Percentiles rank a stretch among this genome's conserved stretches.
These are phyloP conservation scores for Phoenoteleia sp. DNA, from an alignment of 2,888 invertebrate genomes.

Conservation along the genomic window DNA sequence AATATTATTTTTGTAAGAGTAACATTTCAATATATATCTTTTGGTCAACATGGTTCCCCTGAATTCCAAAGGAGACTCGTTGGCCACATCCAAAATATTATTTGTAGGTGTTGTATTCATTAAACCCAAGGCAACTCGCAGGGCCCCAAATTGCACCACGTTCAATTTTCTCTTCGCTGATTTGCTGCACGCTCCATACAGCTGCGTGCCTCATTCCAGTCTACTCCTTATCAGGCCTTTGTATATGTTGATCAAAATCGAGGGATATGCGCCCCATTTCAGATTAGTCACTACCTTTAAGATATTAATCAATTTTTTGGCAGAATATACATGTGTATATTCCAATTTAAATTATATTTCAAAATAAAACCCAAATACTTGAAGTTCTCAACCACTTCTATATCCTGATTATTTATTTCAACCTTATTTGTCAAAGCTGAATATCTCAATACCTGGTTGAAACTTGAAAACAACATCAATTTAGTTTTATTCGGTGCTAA, in stretches of 20 bases:
- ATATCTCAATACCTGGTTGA: not conserved
- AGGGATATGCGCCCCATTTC: slow-evolving; percentile 17
- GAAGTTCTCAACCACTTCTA: not conserved
- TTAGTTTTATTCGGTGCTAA: not conserved
- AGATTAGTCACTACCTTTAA: not conserved
- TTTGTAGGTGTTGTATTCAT: not conserved
- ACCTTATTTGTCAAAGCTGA: not conserved
- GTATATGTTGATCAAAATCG: not conserved
- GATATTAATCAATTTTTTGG: not conserved
- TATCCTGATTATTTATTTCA: not conserved
- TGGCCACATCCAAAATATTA: too few species aligned
- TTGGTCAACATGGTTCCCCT: too few species aligned
- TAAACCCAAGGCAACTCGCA: not conserved
- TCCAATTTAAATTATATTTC: slow-evolving; percentile 31
- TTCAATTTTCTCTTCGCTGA: not conserved
- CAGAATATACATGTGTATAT: not conserved
- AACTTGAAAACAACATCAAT: not conserved
- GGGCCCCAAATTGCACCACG: not conserved
- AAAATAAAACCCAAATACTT: slow-evolving; percentile 5
- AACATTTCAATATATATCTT: too few species aligned
- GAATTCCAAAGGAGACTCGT: too few species aligned
- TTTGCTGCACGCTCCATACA: not conserved
- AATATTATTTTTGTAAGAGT: too few species aligned
- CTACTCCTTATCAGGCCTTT: slow-evolving; percentile 8
- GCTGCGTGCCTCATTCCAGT: not conserved